phyloP scores from a whole-genome alignment of 2,113 vertebrate genomes.

The Amblyornis subalaris region DNA sequence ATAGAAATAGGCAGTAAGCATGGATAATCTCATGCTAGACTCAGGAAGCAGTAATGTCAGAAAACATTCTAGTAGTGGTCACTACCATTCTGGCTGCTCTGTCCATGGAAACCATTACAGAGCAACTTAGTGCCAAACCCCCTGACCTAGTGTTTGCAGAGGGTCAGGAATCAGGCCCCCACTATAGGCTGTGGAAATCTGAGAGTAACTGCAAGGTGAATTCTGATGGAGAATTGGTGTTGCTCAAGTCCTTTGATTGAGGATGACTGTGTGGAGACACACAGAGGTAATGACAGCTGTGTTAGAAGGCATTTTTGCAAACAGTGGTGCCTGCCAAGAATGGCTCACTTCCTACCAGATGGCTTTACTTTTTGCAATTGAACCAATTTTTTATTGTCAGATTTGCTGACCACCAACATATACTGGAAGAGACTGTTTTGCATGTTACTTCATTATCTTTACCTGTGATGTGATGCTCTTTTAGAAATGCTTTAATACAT shows the following conservation, averaged over 20 bases:
- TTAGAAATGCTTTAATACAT: background rate
- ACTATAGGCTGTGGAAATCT: background rate
- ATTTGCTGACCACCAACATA: background rate
- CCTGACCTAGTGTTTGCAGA: background rate
- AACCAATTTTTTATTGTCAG: constrained; percentile 11
- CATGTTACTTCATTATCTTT: background rate
- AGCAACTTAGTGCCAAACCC: background rate
- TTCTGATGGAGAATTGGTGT: background rate
- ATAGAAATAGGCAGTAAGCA: background rate
- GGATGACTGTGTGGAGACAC: background rate
- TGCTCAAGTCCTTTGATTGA: background rate
- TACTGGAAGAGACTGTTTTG: background rate
- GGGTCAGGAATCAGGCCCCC: background rate
- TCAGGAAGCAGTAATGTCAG: background rate
- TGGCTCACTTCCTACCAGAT: background rate
- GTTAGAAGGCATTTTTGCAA: constrained; percentile 24
- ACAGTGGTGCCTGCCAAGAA: background rate
- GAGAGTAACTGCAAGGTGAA: background rate
- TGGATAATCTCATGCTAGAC: background rate
- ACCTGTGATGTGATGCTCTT: background rate
- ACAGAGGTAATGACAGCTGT: constrained; percentile 5
- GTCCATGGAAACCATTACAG: background rate
- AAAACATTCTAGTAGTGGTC: background rate
- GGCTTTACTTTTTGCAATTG: background rate
- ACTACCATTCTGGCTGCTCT: background rate